Conservation (phyloP, 2,113 vertebrate genomes). For the Orycteropus afer region DNA sequence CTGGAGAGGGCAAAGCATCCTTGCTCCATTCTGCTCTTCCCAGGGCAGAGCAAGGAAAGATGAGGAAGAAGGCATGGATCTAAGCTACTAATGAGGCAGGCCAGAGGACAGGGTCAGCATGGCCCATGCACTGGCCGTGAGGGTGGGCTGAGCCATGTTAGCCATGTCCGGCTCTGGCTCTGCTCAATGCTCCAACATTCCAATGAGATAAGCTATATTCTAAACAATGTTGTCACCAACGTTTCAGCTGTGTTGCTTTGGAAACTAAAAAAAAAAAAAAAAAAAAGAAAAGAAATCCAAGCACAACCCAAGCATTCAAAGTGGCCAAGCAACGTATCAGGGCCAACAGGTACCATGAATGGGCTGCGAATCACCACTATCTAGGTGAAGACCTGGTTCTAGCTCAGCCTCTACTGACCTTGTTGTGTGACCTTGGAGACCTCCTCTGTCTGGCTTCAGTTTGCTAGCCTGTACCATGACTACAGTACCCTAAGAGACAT, state of each 20-base stretch:
- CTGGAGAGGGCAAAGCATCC: background rate
- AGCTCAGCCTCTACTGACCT: background rate
- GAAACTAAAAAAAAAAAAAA: slow-evolving; percentile 20
- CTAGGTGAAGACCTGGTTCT: background rate
- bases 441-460: background rate
- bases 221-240: slow-evolving; percentile 69
- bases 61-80: background rate
- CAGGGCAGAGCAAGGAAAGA: background rate
- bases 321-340: background rate
- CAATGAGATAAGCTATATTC: slow-evolving; percentile 72
- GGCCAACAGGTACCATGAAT: background rate
- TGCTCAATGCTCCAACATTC: slow-evolving; percentile 46
- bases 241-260: slow-evolving; percentile 68
- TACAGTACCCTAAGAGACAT: background rate
- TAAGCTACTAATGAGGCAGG: background rate
- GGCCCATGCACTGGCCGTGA: background rate
- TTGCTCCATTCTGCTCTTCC: background rate
- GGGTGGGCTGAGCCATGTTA: background rate
- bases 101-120: background rate
- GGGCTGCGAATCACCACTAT: background rate
- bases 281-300: background rate
- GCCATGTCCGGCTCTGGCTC: slow-evolving; percentile 34
- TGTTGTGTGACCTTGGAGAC: background rate
- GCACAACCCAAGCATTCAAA: slow-evolving; percentile 22
- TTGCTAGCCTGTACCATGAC: background rate